phyloP scores from a whole-genome alignment of 2,113 vertebrate genomes.

The Eidolon helvum region DNA sequence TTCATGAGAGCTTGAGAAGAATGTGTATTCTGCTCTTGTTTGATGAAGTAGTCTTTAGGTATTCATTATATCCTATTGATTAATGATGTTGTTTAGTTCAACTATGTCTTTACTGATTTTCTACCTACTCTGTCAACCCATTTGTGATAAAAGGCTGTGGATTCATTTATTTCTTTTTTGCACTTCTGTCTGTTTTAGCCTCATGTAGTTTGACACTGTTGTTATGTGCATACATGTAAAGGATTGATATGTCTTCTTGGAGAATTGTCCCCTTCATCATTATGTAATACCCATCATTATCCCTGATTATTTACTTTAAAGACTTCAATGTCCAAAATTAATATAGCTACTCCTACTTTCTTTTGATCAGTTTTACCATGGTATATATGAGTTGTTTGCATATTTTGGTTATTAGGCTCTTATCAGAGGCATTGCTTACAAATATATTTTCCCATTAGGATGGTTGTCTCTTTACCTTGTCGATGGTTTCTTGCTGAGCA shows the following conservation, averaged over 20 bases:
- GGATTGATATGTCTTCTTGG: neutral
- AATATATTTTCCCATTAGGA: no score
- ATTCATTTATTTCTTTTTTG: neutral
- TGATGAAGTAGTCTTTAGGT: neutral
- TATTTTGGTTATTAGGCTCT: no score
- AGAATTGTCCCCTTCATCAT: neutral
- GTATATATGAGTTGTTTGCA: neutral
- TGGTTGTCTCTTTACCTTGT: no score
- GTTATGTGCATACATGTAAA: neutral
- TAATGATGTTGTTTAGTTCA: neutral
- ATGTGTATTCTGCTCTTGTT: neutral
- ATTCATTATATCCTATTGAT: neutral
- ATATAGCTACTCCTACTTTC: neutral
- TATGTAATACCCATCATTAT: neutral
- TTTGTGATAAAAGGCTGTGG: neutral
- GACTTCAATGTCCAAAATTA: neutral
- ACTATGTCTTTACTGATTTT: neutral
- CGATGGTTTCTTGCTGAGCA: no score
- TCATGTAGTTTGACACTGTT: neutral
- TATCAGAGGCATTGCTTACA: no score
- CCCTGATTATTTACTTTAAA: neutral
- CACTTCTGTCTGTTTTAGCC: neutral
- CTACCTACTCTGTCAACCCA: neutral
- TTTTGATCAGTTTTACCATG: neutral
- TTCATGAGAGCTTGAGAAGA: neutral